Evolutionary conservation across 1,140 invertebrate species (phyloP).

Genomic region (Diachasma alloeum): DNA sequence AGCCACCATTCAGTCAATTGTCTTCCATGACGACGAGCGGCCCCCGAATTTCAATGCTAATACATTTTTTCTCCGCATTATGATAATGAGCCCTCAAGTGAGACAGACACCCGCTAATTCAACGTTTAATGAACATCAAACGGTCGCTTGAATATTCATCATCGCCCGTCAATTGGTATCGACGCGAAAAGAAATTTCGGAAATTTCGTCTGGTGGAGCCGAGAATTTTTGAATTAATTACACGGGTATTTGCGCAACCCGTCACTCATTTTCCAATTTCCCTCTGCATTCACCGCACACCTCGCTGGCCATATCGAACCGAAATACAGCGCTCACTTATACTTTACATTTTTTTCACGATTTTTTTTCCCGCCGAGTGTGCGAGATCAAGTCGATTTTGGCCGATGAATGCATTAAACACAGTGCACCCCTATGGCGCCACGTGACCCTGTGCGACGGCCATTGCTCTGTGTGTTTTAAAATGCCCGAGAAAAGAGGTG

Average conservation of each 20-base stretch:
- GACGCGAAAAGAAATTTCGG: background rate
- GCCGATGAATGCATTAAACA: slow-evolving; percentile 47
- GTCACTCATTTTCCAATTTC: background rate
- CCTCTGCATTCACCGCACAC: background rate
- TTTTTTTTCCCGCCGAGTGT: background rate
- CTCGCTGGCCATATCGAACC: background rate
- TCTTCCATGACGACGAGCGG: too few species aligned
- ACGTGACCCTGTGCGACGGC: slow-evolving; percentile 50
- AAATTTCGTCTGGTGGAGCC: background rate
- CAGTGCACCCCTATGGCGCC: slow-evolving; percentile 54
- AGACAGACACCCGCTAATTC: background rate
- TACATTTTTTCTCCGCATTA: background rate
- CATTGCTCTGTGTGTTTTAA: slow-evolving; percentile 51
- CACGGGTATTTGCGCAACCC: background rate
- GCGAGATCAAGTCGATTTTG: background rate
- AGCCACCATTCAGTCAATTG: too few species aligned
- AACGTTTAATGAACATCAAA: background rate
- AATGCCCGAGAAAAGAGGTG: slow-evolving; percentile 48
- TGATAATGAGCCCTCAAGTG: background rate
- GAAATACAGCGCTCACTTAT: background rate
- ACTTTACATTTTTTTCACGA: background rate
- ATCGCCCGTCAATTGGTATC: background rate
- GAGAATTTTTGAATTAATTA: background rate
- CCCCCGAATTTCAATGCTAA: too few species aligned
- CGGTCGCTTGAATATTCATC: background rate